phyloP scores from a whole-genome alignment of 2,888 invertebrate species.

The Cantharis flavilabris region DNA sequence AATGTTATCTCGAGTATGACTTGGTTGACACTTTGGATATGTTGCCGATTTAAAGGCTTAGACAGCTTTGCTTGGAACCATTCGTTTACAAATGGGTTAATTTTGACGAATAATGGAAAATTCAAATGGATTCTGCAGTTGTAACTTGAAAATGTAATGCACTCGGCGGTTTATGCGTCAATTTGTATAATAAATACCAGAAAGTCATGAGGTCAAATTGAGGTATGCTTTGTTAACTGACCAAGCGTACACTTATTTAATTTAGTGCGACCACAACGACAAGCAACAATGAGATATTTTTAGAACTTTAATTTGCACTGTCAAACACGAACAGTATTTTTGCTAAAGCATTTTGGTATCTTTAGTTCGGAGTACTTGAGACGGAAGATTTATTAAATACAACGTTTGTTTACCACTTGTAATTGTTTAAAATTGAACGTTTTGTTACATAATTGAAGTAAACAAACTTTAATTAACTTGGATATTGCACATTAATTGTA shows the following conservation, averaged over 20 bases:
- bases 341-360: slow-evolving; percentile 11
- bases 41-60: not conserved
- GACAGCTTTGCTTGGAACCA: not conserved
- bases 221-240: slow-evolving; percentile 25
- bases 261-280: slow-evolving; percentile 16
- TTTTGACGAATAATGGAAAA: not conserved
- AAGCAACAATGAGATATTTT: slow-evolving; percentile 23
- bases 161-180: slow-evolving; percentile 4
- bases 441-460: not conserved
- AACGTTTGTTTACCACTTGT: not conserved
- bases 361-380: not conserved
- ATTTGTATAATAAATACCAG: slow-evolving; percentile 17
- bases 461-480: not conserved
- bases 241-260: slow-evolving; percentile 26
- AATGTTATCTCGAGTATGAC: slow-evolving; percentile 1
- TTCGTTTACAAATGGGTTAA: not conserved
- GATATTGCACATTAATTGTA: not conserved
- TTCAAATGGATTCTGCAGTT: not conserved
- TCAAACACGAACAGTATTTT: slow-evolving; percentile 17
- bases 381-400: slow-evolving; percentile 1
- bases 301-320: slow-evolving; percentile 21
- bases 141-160: not conserved
- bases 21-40: not conserved
- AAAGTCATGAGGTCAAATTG: slow-evolving; percentile 23
- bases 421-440: not conserved